A percentile compares a stretch with the other conserved stretches of the same genome.
Evolutionary conservation across 2,888 invertebrate genomes (phyloP).

Genomic region (Spisula solida): DNA sequence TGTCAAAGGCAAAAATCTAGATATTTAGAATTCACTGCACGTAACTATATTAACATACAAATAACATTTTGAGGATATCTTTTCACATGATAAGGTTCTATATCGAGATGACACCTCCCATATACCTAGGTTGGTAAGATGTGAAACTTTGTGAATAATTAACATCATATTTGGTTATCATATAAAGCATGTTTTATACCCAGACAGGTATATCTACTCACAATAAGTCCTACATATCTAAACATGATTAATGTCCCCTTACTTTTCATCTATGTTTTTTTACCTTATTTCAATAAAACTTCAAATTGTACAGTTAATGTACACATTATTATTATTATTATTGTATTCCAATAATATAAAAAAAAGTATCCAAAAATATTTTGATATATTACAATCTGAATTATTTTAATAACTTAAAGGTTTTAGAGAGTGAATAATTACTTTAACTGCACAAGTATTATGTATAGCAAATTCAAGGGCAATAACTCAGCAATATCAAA

Average conservation of each 20-base stretch:
- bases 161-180: constrained; percentile 11
- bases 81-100: constrained; percentile 38
- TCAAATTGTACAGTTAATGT: background rate
- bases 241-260: background rate
- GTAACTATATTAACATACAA: constrained; percentile 62
- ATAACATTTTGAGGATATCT: constrained; percentile 64
- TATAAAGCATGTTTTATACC: background rate
- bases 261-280: background rate
- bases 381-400: background rate
- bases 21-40: constrained; percentile 63
- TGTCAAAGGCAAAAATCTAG: constrained; percentile 48
- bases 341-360: background rate
- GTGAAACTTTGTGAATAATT: constrained; percentile 11
- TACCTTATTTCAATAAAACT: background rate
- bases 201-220: background rate
- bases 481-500: background rate
- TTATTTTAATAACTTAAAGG: background rate
- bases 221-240: background rate
- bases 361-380: background rate
- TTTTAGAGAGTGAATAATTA: background rate
- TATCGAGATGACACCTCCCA: background rate
- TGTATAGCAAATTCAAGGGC: background rate
- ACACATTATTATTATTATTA: background rate
- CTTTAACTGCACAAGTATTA: background rate
- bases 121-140: background rate